These are phyloP conservation scores for Turritopsis rubra DNA, from an alignment of 30 jellyfish, hydroid and myxozoan species.

Conservation along the genomic window DNA sequence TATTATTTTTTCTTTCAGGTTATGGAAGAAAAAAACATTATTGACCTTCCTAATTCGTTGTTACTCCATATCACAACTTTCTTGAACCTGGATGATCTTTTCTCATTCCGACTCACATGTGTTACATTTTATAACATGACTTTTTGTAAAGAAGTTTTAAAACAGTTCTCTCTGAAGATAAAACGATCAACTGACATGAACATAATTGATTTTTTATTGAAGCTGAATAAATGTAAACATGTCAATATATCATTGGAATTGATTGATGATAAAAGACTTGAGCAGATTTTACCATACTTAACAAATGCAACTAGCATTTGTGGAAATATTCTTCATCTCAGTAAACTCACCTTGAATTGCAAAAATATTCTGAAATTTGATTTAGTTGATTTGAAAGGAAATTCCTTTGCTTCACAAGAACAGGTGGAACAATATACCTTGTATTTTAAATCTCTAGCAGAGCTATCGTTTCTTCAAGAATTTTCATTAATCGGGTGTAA, in stretches of 20 bases:
- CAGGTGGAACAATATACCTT: conserved; percentile 2
- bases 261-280: background rate
- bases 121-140: background rate
- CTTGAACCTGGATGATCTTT: conserved; percentile 20
- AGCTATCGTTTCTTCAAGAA: background rate
- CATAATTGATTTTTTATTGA: conserved; percentile 1
- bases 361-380: conserved; percentile 12
- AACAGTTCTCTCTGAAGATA: conserved; percentile 5
- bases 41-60: background rate
- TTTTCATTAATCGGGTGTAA: conserved; percentile 12
- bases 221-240: conserved; percentile 11
- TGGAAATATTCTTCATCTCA: background rate
- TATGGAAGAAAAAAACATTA: background rate
- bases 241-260: conserved; percentile 17
- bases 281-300: background rate
- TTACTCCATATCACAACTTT: background rate
- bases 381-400: conserved; percentile 2
- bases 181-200: background rate
- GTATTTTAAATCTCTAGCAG: background rate
- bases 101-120: conserved; percentile 22
- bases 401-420: background rate
- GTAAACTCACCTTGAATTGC: background rate
- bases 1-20: background rate
- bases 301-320: conserved; percentile 7
- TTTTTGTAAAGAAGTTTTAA: conserved; percentile 9